phyloP scores from a whole-genome alignment of 2,113 vertebrate genomes.

The Toxotes jaculatrix region DNA sequence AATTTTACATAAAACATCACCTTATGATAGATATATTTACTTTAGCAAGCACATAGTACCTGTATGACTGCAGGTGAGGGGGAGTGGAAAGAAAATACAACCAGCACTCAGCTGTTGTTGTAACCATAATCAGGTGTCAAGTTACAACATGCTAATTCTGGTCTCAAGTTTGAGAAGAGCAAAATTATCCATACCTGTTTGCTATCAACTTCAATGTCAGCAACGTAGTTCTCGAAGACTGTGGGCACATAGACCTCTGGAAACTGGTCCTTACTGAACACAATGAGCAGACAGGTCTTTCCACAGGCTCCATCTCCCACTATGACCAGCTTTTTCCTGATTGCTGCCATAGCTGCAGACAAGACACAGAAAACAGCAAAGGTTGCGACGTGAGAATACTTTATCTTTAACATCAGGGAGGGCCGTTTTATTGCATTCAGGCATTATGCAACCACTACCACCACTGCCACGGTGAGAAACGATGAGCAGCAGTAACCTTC shows the following conservation, averaged over 20 bases:
- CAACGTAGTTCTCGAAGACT: conserved; percentile 98
- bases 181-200: conserved; percentile 89
- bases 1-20: not conserved
- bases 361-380: conserved; percentile 14
- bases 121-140: not conserved
- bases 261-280: conserved; percentile 99
- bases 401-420: conserved; percentile 18
- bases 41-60: not conserved
- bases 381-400: not conserved
- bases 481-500: conserved; percentile 44
- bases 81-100: not conserved
- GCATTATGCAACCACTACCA: conserved; percentile 36
- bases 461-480: conserved; percentile 2
- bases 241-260: conserved; percentile 99
- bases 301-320: conserved; percentile 99
- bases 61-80: not conserved
- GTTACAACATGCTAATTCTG: not conserved
- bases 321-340: conserved; percentile 99
- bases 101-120: not conserved
- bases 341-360: conserved; percentile 94
- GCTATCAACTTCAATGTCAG: conserved; percentile 97
- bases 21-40: not conserved
- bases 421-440: not conserved
- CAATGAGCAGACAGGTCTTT: conserved; percentile 98
- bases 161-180: not conserved